phyloP scores from a whole-genome alignment of 1,140 invertebrate genomes.

The Drosophila asahinai region DNA sequence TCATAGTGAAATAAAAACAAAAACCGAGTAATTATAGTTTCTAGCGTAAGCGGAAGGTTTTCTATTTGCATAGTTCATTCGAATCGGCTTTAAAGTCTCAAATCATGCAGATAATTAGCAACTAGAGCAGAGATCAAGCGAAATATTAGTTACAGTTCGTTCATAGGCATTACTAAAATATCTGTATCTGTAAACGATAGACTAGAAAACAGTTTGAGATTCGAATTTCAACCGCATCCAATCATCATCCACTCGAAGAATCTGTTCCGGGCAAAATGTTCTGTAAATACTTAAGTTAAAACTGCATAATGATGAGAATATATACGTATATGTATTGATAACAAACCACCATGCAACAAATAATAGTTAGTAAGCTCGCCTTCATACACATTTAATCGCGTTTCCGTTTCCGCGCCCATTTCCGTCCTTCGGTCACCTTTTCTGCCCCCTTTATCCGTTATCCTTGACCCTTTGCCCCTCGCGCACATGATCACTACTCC shows the following conservation, averaged over 20 bases:
- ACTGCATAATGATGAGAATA: constrained; percentile 19
- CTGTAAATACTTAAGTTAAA: constrained; percentile 76
- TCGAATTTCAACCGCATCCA: constrained; percentile 24
- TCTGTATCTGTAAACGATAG: constrained; percentile 27
- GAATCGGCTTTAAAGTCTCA: constrained; percentile 34
- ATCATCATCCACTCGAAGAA: constrained; percentile 26
- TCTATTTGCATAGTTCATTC: constrained; percentile 52
- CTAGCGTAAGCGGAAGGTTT: constrained; percentile 55
- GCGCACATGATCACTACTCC: neutral
- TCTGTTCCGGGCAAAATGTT: constrained; percentile 55
- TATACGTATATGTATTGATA: constrained; percentile 50
- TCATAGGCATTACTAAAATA: constrained; percentile 29
- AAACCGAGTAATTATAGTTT: constrained; percentile 76
- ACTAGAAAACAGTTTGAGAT: constrained; percentile 48
- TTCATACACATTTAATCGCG: constrained; percentile 46
- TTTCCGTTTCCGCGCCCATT: constrained; percentile 46
- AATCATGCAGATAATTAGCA: constrained; percentile 46
- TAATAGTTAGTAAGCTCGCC: constrained; percentile 72
- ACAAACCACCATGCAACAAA: constrained; percentile 69
- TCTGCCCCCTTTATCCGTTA: constrained; percentile 6
- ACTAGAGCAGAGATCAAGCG: constrained; percentile 43
- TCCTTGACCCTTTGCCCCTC: constrained; percentile 2
- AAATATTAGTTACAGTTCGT: constrained; percentile 49
- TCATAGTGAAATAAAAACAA: constrained; percentile 69
- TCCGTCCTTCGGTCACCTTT: constrained; percentile 42